phyloP scores from a whole-genome alignment of 1,140 invertebrate genomes.

The Yoshiicerus persimilis region DNA sequence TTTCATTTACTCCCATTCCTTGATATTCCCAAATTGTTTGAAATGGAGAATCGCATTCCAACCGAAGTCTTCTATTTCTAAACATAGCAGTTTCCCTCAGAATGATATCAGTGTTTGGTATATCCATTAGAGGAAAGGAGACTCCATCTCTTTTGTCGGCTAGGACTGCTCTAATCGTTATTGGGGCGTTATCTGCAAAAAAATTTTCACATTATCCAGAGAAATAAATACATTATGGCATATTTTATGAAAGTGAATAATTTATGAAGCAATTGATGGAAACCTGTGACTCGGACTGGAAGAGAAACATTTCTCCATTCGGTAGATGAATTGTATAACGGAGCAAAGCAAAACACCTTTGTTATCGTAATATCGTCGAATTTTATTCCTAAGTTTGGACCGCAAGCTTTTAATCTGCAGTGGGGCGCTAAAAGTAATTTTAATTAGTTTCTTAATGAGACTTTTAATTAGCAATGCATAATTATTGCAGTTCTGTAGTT shows the following conservation, averaged over 20 bases:
- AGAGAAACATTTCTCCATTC: constrained; percentile 15
- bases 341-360: constrained; percentile 9
- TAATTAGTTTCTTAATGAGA: no score
- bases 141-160: neutral
- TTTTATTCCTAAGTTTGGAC: neutral
- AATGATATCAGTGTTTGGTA: constrained; percentile 2
- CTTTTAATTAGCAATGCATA: no score
- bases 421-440: neutral
- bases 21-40: neutral
- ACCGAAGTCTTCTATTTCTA: neutral
- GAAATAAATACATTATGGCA: neutral
- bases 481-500: neutral
- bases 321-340: neutral
- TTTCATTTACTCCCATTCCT: neutral
- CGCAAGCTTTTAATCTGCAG: neutral
- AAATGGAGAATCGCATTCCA: neutral
- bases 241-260: neutral
- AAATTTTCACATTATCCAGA: neutral
- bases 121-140: neutral
- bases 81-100: constrained; percentile 8
- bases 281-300: neutral
- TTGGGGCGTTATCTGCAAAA: neutral
- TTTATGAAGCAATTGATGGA: neutral
- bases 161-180: neutral
- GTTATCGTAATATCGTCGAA: neutral